Base-by-base conservation (phyloP, 2,113 vertebrate species). In the Balaeniceps rex region DNA sequence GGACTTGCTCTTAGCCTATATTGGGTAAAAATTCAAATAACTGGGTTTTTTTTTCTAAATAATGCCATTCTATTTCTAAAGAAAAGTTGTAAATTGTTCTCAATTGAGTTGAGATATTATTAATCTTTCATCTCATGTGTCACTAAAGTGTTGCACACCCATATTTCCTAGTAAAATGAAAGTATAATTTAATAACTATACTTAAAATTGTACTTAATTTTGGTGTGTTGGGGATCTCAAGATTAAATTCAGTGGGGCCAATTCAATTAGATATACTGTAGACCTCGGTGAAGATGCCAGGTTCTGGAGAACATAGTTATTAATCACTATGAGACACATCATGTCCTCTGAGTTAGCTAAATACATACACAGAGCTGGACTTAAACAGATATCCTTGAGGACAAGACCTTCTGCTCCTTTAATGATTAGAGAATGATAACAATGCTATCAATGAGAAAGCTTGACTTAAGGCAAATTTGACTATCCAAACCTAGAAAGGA, bases 141-240 rank as follows among this genome's bases (percentile, higher is more conserved):
- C 66, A 77, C 58, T 54, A 1, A 95, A 83, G 49, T 93, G 90
- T 94, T 65, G 57, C 82, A 80, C 65, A 55, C 29, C 55, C 40
- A 46, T 71, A 93, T 81, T 96, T 94, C 47, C 85, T 70, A 88
- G 40, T 66, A 85, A 93, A 96, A 96, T 51, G 15, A 80, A 94
- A 81, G 33, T 55, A 77, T 81, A 90, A 96, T 95, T 94, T 86
- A 85, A 90, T 96, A 96, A 74, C 46, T 60, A 34, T 83, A 78
- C n/a, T 94, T 95, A 80, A 94, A 93, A 94, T 93, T 78, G 33
- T 81, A 83, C 82, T 94, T 96, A 94, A 93, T 94, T 95, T 90
- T 86, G 70, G 91, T 94, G 69, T 93, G 61, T 91, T 93, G 65
- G 75, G 80, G 57, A 94, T 89, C 77, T 82, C 47, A 82, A 95